Conservation (phyloP, 2,888 invertebrate genomes). For the Clanis bilineata region DNA sequence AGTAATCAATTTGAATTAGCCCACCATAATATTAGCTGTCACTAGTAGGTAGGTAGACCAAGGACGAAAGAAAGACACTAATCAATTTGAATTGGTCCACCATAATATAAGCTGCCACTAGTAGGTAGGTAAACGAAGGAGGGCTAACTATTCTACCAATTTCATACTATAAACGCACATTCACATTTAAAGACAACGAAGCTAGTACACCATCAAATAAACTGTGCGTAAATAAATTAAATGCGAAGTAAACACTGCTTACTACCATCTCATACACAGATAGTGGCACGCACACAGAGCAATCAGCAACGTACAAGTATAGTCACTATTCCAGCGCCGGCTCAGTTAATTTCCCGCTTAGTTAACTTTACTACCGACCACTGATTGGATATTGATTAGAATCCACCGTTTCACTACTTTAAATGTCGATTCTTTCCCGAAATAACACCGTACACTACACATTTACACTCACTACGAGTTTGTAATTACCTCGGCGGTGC, state of each 20-base stretch:
- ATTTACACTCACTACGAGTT: constrained; percentile 75
- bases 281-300: background rate
- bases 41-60: too few relatives aligned
- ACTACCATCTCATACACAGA: background rate
- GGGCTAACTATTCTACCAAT: too few relatives aligned
- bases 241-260: background rate
- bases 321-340: constrained; percentile 34
- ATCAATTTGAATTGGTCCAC: too few relatives aligned
- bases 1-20: too few relatives aligned
- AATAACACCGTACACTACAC: constrained; percentile 70
- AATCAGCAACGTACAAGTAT: too few relatives aligned
- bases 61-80: too few relatives aligned
- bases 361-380: constrained; percentile 75
- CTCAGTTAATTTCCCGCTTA: constrained; percentile 79
- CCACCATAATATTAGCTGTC: too few relatives aligned
- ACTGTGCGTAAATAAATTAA: background rate
- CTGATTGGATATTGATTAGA: constrained; percentile 82
- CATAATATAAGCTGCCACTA: too few relatives aligned
- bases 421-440: constrained; percentile 71
- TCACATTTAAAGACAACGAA: background rate
- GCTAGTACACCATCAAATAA: background rate
- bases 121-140: too few relatives aligned
- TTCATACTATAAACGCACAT: background rate
- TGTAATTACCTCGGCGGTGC: constrained; percentile 67
- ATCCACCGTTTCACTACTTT: constrained; percentile 66